A percentile compares a stretch with the other conserved stretches of the same genome.
These are phyloP conservation scores for Pammene fasciana DNA, from an alignment of 2,888 invertebrate genomes.

Conservation along the genomic window DNA sequence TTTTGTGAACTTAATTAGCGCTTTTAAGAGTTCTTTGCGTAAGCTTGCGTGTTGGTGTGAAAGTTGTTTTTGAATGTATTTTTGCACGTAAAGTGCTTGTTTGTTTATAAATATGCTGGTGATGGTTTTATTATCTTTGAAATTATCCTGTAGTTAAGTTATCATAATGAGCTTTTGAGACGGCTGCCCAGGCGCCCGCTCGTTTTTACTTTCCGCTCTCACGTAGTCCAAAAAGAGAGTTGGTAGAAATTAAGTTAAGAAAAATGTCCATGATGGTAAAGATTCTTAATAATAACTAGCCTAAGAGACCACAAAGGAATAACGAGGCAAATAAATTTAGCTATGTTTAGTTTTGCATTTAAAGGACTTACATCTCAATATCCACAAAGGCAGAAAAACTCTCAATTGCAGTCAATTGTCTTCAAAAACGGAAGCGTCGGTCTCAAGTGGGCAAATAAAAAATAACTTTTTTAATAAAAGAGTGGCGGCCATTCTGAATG, in stretches of 20 bases:
- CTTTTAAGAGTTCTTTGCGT: constrained; percentile 24
- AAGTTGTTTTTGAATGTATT: constrained; percentile 24
- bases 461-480: constrained; percentile 38
- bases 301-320: no score
- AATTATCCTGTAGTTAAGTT: not conserved
- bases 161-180: no score
- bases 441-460: constrained; percentile 20
- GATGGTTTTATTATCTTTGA: constrained; percentile 7
- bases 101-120: constrained; percentile 10
- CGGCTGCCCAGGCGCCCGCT: no score
- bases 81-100: constrained; percentile 8
- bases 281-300: no score
- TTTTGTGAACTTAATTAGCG: constrained; percentile 15
- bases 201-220: no score
- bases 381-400: not conserved
- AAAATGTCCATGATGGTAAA: no score
- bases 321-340: no score
- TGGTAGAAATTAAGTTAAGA: no score
- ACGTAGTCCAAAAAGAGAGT: no score
- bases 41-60: constrained; percentile 25
- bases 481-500: constrained; percentile 43
- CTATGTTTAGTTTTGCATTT: no score
- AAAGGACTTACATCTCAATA: not conserved
- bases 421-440: constrained; percentile 25
- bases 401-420: constrained; percentile 25